A percentile compares a stretch with the other conserved stretches of the same genome.
These are phyloP conservation scores for Lepilemur ruficaudatus DNA, from an alignment of 2,797 vertebrate species.

Conservation along the genomic window DNA sequence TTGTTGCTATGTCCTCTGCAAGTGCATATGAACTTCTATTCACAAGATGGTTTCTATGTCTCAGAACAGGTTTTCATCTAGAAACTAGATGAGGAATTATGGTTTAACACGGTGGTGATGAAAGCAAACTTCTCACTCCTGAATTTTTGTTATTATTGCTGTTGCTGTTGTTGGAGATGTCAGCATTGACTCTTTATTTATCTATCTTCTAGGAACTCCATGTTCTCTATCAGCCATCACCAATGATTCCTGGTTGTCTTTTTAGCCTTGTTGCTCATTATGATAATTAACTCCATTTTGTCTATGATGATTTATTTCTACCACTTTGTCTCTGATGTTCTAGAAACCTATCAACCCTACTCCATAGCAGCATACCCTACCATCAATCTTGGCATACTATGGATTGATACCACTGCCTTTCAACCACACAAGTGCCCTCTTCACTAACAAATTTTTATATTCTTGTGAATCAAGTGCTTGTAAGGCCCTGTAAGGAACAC, in stretches of 20 bases:
- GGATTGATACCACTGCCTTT: background rate
- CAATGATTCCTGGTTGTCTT: background rate
- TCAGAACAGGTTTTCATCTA: background rate
- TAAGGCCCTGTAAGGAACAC: background rate
- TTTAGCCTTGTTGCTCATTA: background rate
- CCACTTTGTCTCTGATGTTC: background rate
- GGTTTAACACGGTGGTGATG: background rate
- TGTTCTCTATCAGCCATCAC: background rate
- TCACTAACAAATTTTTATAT: background rate
- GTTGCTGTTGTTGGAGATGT: background rate
- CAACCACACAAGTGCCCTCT: accelerated
- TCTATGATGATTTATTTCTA: background rate
- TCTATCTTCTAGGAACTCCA: background rate
- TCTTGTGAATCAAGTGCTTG: background rate
- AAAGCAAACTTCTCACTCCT: background rate
- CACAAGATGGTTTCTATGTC: background rate
- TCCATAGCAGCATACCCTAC: accelerated
- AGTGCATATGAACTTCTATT: background rate
- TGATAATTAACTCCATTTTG: background rate
- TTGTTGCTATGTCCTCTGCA: background rate
- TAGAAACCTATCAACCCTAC: background rate
- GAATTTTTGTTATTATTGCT: background rate
- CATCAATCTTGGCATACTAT: background rate
- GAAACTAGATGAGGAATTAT: background rate
- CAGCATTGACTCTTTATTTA: background rate